phyloP scores from a whole-genome alignment of 2,797 vertebrate species.

The Selene dorsalis region DNA sequence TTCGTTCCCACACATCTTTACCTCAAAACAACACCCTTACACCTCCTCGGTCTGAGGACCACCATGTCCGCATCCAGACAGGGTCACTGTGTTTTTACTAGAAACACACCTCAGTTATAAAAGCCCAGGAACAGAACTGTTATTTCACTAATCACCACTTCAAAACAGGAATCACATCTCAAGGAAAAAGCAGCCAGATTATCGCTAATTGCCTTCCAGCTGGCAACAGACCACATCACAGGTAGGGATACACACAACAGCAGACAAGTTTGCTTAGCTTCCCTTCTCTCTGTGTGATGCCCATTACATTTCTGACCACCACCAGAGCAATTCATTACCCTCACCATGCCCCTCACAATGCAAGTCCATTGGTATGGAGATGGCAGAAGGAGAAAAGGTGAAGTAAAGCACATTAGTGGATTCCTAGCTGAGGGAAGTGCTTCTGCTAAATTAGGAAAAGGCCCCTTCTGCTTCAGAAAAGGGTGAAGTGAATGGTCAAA shows the following conservation, averaged over 20 bases:
- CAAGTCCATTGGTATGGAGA: conserved; percentile 55
- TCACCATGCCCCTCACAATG: conserved; percentile 26
- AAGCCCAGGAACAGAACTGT: conserved; percentile 48
- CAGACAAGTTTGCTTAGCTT: conserved; percentile 45
- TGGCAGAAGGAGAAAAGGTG: conserved; percentile 23
- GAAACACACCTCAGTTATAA: conserved; percentile 56
- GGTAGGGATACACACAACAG: conserved; percentile 47
- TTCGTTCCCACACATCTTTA: conserved; percentile 56
- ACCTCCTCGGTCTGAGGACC: conserved; percentile 52
- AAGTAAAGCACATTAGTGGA: conserved; percentile 35
- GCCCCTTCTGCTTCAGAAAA: conserved; percentile 27
- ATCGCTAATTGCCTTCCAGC: conserved; percentile 72
- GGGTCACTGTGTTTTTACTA: conserved; percentile 49
- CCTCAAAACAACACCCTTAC: conserved; percentile 55
- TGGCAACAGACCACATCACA: conserved; percentile 65
- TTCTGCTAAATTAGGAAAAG: conserved; percentile 10
- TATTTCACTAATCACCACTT: conserved; percentile 69
- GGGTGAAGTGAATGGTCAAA: conserved; percentile 17
- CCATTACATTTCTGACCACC: conserved; percentile 67
- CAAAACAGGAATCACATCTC: conserved; percentile 62
- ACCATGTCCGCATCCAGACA: conserved; percentile 51
- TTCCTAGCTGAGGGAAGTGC: conserved; percentile 19
- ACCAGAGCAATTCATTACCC: conserved; percentile 60
- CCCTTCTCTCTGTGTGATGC: conserved; percentile 54
- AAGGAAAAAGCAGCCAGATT: conserved; percentile 54